These are phyloP conservation scores for Apeira syringaria DNA, from an alignment of 2,888 invertebrate species.

Conservation along the genomic window DNA sequence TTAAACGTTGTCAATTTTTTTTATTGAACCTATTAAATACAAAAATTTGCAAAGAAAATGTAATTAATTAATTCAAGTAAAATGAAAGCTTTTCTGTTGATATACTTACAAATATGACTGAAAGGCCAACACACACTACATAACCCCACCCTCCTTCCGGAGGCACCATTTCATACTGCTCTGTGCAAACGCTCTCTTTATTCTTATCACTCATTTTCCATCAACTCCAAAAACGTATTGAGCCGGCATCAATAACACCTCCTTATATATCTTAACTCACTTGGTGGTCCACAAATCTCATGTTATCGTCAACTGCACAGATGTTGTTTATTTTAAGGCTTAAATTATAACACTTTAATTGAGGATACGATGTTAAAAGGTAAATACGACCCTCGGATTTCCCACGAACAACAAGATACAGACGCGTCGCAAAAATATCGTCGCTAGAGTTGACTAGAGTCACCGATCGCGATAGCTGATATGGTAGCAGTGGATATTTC, in stretches of 20 bases:
- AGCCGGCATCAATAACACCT: conserved; percentile 27
- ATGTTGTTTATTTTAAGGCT: conserved; percentile 57
- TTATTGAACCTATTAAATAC: too few relatives aligned
- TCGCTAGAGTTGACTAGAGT: conserved; percentile 1
- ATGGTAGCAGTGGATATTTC: not conserved
- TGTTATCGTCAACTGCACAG: conserved; percentile 51
- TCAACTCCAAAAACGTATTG: conserved; percentile 20
- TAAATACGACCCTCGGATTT: conserved; percentile 65
- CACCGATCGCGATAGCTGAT: conserved; percentile 3
- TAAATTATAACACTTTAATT: conserved; percentile 59
- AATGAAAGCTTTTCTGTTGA: too few relatives aligned
- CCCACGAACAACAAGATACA: conserved; percentile 61
- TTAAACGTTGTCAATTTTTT: too few relatives aligned
- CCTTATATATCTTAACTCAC: conserved; percentile 37
- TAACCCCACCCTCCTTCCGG: conserved; percentile 91
- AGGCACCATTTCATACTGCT: conserved; percentile 72
- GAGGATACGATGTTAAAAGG: conserved; percentile 50
- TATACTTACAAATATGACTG: conserved; percentile 86
- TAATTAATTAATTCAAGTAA: too few relatives aligned
- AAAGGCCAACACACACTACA: conserved; percentile 85
- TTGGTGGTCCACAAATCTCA: conserved; percentile 61
- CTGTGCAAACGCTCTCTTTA: conserved; percentile 52
- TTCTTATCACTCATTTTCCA: conserved; percentile 55
- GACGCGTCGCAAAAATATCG: conserved; percentile 8
- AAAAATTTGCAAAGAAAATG: too few relatives aligned